These are phyloP conservation scores for Nycticebus coucang DNA, from an alignment of 2,113 vertebrate genomes.

Conservation along the genomic window DNA sequence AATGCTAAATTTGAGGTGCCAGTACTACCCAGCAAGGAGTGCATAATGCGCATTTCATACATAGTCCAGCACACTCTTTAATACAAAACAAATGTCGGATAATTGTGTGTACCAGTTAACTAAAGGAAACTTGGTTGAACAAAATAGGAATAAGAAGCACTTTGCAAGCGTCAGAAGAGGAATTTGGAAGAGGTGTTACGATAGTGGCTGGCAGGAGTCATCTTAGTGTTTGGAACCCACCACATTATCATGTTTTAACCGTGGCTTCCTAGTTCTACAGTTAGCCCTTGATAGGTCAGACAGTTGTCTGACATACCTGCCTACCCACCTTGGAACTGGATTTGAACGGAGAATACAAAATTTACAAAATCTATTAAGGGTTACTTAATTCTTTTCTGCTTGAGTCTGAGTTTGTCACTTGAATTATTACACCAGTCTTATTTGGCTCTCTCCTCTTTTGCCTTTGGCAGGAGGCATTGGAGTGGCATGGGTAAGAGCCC, in stretches of 20 bases:
- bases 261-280: background rate
- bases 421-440: background rate
- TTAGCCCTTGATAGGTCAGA: background rate
- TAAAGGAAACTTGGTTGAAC: background rate
- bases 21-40: background rate
- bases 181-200: background rate
- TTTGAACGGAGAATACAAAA: background rate
- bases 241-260: background rate
- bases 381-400: background rate
- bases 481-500: background rate
- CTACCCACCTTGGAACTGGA: background rate
- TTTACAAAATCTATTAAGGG: background rate
- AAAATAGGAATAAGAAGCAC: background rate
- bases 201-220: background rate
- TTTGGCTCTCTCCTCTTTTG: background rate
- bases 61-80: background rate
- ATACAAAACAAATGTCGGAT: conserved; percentile 8
- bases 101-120: background rate
- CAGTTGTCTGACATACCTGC: background rate
- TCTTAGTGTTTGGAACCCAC: background rate
- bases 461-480: background rate
- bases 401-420: background rate
- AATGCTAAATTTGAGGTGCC: background rate
- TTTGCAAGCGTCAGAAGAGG: background rate
- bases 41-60: background rate